Percentiles rank a stretch among this genome's conserved stretches.
Evolutionary conservation across 2,113 vertebrate species (phyloP).

Genomic region (Chrysemys picta): DNA sequence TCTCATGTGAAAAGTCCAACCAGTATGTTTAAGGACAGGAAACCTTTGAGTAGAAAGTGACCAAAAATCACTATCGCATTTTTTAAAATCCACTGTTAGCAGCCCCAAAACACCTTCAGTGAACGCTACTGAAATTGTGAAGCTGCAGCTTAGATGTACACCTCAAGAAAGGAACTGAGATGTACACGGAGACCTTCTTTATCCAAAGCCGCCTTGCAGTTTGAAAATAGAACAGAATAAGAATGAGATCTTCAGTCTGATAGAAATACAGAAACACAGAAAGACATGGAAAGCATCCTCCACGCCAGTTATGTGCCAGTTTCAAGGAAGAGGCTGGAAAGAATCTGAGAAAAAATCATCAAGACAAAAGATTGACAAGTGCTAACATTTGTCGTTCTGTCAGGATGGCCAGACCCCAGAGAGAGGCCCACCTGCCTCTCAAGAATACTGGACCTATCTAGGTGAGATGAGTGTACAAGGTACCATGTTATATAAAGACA

Average conservation of each 20-base stretch:
- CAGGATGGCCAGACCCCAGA: not conserved
- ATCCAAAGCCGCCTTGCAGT: not conserved
- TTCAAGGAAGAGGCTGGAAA: not conserved
- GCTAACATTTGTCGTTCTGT: not conserved
- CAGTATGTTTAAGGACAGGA: not conserved
- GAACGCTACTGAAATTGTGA: not conserved
- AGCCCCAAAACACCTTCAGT: not conserved
- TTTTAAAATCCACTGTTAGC: not conserved
- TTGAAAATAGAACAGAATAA: not conserved
- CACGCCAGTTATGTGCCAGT: not conserved
- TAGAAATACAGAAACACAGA: not conserved
- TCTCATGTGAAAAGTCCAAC: not conserved
- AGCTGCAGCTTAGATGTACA: not conserved
- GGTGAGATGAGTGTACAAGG: not conserved
- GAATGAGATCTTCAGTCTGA: not conserved
- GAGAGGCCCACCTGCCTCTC: not conserved
- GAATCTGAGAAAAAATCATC: not conserved
- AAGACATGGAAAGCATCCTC: not conserved
- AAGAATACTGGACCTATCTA: not conserved
- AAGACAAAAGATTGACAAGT: not conserved
- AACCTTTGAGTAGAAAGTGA: not conserved
- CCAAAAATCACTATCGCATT: not conserved
- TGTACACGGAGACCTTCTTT: not conserved
- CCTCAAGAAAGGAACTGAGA: not conserved
- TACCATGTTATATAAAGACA: not conserved